Percentiles rank a stretch among this genome's conserved stretches.
These are phyloP conservation scores for Xylophagus ater DNA, from an alignment of 2,888 invertebrate genomes.

Conservation along the genomic window DNA sequence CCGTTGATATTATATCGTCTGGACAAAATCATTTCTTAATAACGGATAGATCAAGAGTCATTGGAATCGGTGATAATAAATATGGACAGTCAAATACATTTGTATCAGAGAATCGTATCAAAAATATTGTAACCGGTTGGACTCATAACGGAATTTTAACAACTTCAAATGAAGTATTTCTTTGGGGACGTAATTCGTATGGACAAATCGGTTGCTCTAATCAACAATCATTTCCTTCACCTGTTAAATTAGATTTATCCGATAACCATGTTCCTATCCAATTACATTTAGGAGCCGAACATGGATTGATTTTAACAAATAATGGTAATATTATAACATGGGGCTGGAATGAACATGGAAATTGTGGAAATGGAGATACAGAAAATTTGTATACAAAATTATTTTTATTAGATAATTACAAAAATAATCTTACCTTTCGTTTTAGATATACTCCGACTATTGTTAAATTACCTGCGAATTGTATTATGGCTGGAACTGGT, in stretches of 20 bases:
- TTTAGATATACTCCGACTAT: conserved; percentile 28
- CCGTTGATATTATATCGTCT: conserved; percentile 53
- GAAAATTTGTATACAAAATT: conserved; percentile 36
- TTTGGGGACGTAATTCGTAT: conserved; percentile 74
- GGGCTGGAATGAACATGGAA: conserved; percentile 89
- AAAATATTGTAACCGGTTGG: conserved; percentile 56
- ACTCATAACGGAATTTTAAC: conserved; percentile 59
- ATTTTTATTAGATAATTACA: neutral
- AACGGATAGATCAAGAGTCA: conserved; percentile 41
- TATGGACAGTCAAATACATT: conserved; percentile 56
- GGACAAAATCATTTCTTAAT: conserved; percentile 62
- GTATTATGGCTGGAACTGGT: conserved; percentile 30
- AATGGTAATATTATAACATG: conserved; percentile 59
- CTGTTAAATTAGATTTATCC: conserved; percentile 24
- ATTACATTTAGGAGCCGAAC: conserved; percentile 61
- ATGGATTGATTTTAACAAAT: conserved; percentile 57
- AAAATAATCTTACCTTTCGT: conserved; percentile 4
- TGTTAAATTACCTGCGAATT: conserved; percentile 26
- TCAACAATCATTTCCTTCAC: conserved; percentile 30
- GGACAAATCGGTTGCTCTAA: conserved; percentile 55
- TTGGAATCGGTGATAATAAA: conserved; percentile 74
- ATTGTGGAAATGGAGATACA: conserved; percentile 56
- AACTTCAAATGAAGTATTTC: conserved; percentile 49
- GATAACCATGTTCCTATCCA: conserved; percentile 22
- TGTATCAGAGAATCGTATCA: conserved; percentile 44